These are phyloP conservation scores for Eulithis testata DNA, from an alignment of 2,888 invertebrate species.

Conservation along the genomic window DNA sequence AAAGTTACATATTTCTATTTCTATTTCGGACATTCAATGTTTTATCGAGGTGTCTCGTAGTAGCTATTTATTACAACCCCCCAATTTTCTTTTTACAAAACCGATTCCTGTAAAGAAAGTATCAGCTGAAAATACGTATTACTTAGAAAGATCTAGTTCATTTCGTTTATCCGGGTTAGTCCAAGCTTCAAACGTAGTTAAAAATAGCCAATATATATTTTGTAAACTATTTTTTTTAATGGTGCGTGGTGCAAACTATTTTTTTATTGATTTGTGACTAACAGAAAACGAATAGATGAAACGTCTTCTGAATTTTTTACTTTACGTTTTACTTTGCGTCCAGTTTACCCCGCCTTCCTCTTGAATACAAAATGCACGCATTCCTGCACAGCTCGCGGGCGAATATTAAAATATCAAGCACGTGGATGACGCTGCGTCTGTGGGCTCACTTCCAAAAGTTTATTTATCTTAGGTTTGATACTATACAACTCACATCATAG, in stretches of 20 bases:
- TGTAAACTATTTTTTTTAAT: no score
- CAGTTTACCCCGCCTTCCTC: constrained; percentile 27
- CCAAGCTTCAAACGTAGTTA: no score
- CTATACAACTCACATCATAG: constrained; percentile 2
- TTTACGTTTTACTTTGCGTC: background rate
- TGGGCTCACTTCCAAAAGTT: constrained; percentile 48
- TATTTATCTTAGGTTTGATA: constrained; percentile 33
- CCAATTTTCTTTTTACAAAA: background rate
- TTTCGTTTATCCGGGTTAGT: no score
- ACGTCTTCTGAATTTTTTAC: no score
- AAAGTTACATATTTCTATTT: constrained; percentile 6
- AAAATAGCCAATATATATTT: no score
- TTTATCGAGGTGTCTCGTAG: constrained; percentile 4
- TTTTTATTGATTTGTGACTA: no score
- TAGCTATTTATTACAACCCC: constrained; percentile 6
- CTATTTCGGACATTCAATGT: constrained; percentile 8
- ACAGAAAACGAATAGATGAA: no score
- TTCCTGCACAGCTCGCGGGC: constrained; percentile 34
- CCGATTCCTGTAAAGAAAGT: constrained; percentile 4
- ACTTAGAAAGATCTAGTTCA: no score
- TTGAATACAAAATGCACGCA: constrained; percentile 34
- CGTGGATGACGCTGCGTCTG: constrained; percentile 29
- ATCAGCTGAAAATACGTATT: background rate
- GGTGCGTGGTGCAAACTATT: no score
- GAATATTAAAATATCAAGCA: constrained; percentile 38